Evolutionary conservation across 2,888 invertebrate species (phyloP).

Genomic region (Dysmachus trigonus): DNA sequence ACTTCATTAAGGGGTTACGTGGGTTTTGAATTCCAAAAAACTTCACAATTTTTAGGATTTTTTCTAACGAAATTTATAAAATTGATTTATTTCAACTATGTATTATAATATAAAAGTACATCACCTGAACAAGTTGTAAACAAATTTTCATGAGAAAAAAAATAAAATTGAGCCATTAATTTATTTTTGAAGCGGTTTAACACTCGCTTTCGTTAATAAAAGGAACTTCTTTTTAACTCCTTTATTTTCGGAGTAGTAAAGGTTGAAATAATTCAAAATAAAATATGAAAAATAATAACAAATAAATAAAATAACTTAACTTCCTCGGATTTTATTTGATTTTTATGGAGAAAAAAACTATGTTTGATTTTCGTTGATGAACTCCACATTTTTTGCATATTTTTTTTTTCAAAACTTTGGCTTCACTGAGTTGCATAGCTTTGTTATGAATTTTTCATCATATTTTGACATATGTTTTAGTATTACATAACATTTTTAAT

Average conservation of each 20-base stretch:
- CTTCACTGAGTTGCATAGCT: background rate
- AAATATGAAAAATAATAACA: background rate
- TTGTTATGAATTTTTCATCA: background rate
- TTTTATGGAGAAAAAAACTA: background rate
- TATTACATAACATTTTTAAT: constrained; percentile 39
- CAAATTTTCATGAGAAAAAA: no score
- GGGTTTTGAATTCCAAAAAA: no score
- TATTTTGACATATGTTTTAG: constrained; percentile 29
- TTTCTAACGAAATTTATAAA: no score
- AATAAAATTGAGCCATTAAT: no score
- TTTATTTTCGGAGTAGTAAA: background rate
- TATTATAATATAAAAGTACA: no score
- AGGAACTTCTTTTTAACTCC: background rate
- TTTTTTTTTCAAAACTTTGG: background rate
- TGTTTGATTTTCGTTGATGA: background rate
- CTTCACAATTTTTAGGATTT: no score
- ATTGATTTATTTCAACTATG: no score
- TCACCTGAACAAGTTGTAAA: no score
- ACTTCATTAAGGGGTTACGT: no score
- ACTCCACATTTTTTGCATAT: no score
- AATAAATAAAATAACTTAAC: background rate
- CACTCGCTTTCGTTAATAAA: background rate
- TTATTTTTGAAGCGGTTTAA: no score
- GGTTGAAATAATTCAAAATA: background rate
- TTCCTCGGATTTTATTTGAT: background rate